Evolutionary conservation across 2,113 vertebrate species (phyloP), one percentile per base, ranked within the genome.

Genomic region (Sphaerodactylus townsendi): DNA sequence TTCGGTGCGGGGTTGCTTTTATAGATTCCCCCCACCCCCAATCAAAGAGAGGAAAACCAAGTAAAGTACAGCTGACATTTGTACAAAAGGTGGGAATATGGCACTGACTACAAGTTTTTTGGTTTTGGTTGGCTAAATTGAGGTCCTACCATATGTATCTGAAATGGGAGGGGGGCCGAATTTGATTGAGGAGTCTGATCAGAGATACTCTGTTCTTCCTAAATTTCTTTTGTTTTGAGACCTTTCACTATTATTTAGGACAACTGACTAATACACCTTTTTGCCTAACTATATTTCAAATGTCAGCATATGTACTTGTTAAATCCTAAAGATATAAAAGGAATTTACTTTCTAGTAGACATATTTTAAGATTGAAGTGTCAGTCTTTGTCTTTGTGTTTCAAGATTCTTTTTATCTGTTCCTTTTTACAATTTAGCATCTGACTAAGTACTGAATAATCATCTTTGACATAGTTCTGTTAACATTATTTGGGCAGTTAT

Each of bases 391-490:
- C 89, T 85, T 73, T 66, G n/a, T 86, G 41, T 87, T 85, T 72
- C 64, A 79, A 56, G 35, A 15, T 83, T 4, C 30, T 69, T 80
- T 48, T 17, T 84, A 1, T 50, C 30, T 83, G 7, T 83, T 89
- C 44, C 50, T 71, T 86, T 90, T 89, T 56, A 30, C 79, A 21
- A 14, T 81, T 69, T 21, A 33, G 2, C 69, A 23, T 86, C 53
- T 68, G 64, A 68, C 71, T 74, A 39, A 74, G 13, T 14, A 10
- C 10, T 13, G 33, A 77, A 25, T 0, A 1, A 84, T 73, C 72
- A 14, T 73, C 66, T 77, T 90, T 82, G 81, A 5, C 41, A 79
- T 77, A 62, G 28, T 53, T 74, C 81, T 70, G 1, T 68, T 72
- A 28, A 41, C 77, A 28, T 41, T 77, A 70, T 30, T 84, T 21